Base-by-base conservation (phyloP, 2,113 vertebrate species). In the Formicarius rufipectus region DNA sequence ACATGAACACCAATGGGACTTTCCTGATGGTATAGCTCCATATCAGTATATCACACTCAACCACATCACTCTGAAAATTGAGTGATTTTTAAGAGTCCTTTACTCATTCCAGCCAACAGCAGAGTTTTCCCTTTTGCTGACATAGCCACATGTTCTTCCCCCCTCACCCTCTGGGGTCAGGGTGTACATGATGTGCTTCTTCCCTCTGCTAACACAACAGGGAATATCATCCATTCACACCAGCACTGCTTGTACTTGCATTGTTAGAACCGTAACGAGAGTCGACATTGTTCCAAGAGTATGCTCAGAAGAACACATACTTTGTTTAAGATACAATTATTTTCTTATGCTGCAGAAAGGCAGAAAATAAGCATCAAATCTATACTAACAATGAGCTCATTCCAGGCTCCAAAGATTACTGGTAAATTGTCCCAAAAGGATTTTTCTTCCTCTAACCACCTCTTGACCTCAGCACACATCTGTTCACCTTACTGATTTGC, bases 141-240 rank as follows among this genome's bases (percentile, higher is more conserved):
- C 39, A 45, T 4, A 9, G 23, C 21, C 24, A 74, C 19, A 6
- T 9, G 20, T 17, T 20, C 49, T 55, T 83, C 37, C 52, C 68
- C 44, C 8, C 55, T 73, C 2, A 0, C 7, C 8, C 28, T 44
- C 66, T 20, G 9, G 16, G 50, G 40, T 53, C 45, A 44, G 37
- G 59, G 14, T 3, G 16, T 6, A 42, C 10, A 21, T 35, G 14
- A 42, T 3, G 4, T 12, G 5, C 2, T 25, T 62, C 60, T 77
- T 62, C 30, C 28, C 20, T 21, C 39, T 27, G 35, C 42, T 35
- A 71, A 37, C 1, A 0, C 16, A 67, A 72, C 0, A 68, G 2
- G 20, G 15, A 79, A 5, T 14, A 47, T 3, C 3, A 60, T 7
- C 19, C 15, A 21, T 44, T 45, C 66, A 56, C 22, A 37, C 3